Conservation (phyloP, 2,888 invertebrate species). For the Rhingia rostrata region DNA sequence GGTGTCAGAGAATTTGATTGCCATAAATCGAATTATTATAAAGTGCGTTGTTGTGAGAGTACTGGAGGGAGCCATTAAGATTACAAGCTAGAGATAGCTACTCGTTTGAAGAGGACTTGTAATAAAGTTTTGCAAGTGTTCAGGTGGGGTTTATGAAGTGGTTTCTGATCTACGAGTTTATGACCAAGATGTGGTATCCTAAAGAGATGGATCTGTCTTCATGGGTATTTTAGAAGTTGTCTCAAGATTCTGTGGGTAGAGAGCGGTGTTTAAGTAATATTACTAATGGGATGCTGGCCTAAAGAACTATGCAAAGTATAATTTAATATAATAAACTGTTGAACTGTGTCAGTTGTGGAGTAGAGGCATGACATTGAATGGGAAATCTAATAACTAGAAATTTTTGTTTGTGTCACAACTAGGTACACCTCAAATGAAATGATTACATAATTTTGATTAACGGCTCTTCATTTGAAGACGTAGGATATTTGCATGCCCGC, state of each 20-base stretch:
- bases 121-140: conserved; percentile 50
- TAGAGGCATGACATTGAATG: too few species aligned
- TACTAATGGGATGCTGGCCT: conserved; percentile 13
- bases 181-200: conserved; percentile 33
- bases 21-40: conserved; percentile 69
- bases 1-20: conserved; percentile 64
- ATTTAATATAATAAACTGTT: too few species aligned
- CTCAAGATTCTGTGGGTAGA: conserved; percentile 2
- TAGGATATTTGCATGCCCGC: too few species aligned
- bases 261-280: conserved; percentile 9
- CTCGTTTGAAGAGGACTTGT: conserved; percentile 35
- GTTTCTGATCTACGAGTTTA: conserved; percentile 40
- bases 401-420: too few species aligned
- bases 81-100: not conserved
- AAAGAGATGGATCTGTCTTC: conserved; percentile 20
- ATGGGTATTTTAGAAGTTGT: conserved; percentile 16
- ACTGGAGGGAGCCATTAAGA: conserved; percentile 39
- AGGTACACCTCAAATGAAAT: too few species aligned
- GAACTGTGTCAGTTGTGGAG: too few species aligned
- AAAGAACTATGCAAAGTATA: too few species aligned
- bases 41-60: conserved; percentile 48
- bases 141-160: conserved; percentile 54
- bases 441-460: too few species aligned
- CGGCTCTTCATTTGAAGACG: too few species aligned
- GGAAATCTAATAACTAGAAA: too few species aligned